phyloP scores from a whole-genome alignment of 2,888 invertebrate species.

The Hydroisotoma schaefferi region DNA sequence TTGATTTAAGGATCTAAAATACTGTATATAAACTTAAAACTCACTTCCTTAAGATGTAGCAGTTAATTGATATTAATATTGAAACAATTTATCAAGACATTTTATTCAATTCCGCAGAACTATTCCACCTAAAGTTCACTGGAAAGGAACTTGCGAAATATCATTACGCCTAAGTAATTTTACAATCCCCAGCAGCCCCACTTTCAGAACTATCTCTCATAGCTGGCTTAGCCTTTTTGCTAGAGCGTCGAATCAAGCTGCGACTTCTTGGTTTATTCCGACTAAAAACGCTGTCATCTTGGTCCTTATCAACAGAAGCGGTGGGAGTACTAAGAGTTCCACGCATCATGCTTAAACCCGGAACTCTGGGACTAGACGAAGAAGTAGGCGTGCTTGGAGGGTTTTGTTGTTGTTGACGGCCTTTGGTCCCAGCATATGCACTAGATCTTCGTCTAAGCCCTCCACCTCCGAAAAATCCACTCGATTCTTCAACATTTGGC shows the following conservation, averaged over 20 bases:
- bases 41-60: too few species aligned
- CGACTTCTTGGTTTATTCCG: slow-evolving; percentile 64
- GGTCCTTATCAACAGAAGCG: slow-evolving; percentile 4
- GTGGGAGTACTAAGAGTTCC: slow-evolving; percentile 11
- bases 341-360: slow-evolving; percentile 2
- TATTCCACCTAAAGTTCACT: background rate
- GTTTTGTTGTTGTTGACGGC: slow-evolving; percentile 15
- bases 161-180: slow-evolving; percentile 14
- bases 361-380: slow-evolving; percentile 17
- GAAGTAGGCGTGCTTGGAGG: slow-evolving; percentile 29
- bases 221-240: slow-evolving; percentile 73
- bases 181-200: slow-evolving; percentile 28
- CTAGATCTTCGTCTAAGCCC: slow-evolving; percentile 67
- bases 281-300: slow-evolving; percentile 6
- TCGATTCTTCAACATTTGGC: slow-evolving; percentile 51
- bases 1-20: too few species aligned
- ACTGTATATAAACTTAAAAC: too few species aligned
- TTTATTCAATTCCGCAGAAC: too few species aligned
- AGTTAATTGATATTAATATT: too few species aligned
- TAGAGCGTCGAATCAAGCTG: slow-evolving; percentile 73
- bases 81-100: too few species aligned
- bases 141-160: background rate
- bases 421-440: slow-evolving; percentile 59
- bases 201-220: slow-evolving; percentile 63
- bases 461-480: slow-evolving; percentile 48